Base-by-base conservation (phyloP, 2,797 vertebrate species). In the Micromesistius poutassou region DNA sequence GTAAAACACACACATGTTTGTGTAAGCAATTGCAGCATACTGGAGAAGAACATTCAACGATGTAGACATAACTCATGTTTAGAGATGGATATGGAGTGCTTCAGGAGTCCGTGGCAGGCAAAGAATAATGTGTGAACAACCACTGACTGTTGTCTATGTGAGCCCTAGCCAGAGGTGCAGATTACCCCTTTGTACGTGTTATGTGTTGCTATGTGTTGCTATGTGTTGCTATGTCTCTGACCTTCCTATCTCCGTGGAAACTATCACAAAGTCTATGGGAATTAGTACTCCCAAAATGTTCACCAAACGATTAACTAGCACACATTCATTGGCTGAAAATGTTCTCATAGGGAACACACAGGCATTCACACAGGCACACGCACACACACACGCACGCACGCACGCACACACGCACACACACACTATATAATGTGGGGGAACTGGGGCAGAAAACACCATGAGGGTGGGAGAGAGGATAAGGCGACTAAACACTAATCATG, bases 361-460 rank as follows among this genome's bases (percentile, higher is more conserved):
- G 6, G 7, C 25, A 62, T 7, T 8, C 55, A 62, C 55, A 66
- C 33, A 33, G 3, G 4, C 42, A 55, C 50, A 25, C 55, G 25
- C n/a, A 25, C 55, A 66, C 22, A 10, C n/a, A 9, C n/a, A 25
- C 55, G 25, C 55, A 66, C 55, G 25, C 55, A 66, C n/a, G 25
- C n/a, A 66, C 50, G n/a, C 50, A 55, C 50, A 55, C 50, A 55
- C 19, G n/a, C 19, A 55, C 50, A 55, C 50, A n/a, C 19, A 55
- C 50, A 55, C 42, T 12, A 12, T 68, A 68, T 68, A 25, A 68
- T 3, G 10, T 22, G 72, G 40, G 77, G 36, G 71, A 87, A 87
- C 73, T 84, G 85, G 86, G 76, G 84, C 85, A 87, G 77, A 85
- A 79, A 66, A 70, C 75, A 79, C 72, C 30, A 2, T 70, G 31